Evolutionary conservation across 2,888 invertebrate genomes (phyloP).

Genomic region (Drosophila percnosoma): DNA sequence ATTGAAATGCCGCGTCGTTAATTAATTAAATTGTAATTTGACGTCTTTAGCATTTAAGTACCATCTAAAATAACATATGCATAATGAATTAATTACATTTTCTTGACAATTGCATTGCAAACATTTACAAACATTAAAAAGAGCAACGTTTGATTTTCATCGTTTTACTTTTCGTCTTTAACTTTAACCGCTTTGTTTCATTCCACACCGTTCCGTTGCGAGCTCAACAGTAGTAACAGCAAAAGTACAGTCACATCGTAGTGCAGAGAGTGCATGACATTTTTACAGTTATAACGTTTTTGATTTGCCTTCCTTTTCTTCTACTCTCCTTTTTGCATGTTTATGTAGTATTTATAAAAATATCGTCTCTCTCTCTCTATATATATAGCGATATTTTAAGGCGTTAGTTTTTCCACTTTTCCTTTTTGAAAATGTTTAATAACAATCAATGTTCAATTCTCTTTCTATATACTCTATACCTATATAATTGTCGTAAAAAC

Average conservation of each 20-base stretch:
- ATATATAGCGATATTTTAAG: background rate
- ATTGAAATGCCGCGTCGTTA: conserved; percentile 62
- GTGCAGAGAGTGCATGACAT: conserved; percentile 5
- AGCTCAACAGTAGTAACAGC: conserved; percentile 50
- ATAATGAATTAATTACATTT: conserved; percentile 35
- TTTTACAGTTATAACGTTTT: conserved; percentile 22
- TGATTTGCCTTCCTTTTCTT: conserved; percentile 6
- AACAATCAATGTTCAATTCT: conserved; percentile 17
- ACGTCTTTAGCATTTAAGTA: conserved; percentile 63
- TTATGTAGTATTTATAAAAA: background rate
- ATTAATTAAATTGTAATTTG: conserved; percentile 3
- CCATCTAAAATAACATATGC: conserved; percentile 29
- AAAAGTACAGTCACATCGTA: conserved; percentile 31
- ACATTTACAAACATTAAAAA: conserved; percentile 55
- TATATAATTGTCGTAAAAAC: conserved; percentile 62
- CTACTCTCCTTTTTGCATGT: conserved; percentile 28
- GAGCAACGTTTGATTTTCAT: conserved; percentile 60
- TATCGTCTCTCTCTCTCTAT: background rate
- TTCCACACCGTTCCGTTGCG: conserved; percentile 45
- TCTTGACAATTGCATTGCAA: conserved; percentile 37
- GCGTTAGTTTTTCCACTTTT: conserved; percentile 11
- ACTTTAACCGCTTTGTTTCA: conserved; percentile 44
- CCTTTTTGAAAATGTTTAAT: conserved; percentile 36
- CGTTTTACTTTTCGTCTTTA: conserved; percentile 5
- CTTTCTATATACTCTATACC: conserved; percentile 23